Conservation (phyloP, 2,888 invertebrate species). For the Lucinisca nassula region DNA sequence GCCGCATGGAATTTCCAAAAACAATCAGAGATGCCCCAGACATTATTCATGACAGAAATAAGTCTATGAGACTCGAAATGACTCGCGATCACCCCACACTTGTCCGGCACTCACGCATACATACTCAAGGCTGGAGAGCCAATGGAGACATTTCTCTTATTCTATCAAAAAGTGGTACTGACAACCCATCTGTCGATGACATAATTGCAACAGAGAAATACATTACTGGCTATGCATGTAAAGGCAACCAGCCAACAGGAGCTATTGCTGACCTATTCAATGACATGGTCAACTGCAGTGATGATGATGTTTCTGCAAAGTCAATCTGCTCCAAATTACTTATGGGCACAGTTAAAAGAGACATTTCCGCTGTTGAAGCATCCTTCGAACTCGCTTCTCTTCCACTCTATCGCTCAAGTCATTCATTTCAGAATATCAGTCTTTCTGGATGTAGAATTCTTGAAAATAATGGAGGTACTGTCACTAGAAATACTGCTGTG, state of each 20-base stretch:
- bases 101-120: constrained; percentile 68
- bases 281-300: not conserved
- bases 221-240: constrained; percentile 4
- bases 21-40: constrained; percentile 40
- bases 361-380: constrained; percentile 60
- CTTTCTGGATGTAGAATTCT: too few relatives aligned
- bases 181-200: constrained; percentile 60
- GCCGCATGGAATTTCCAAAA: constrained; percentile 67
- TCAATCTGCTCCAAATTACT: constrained; percentile 53
- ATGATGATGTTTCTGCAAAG: constrained; percentile 13
- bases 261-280: not conserved
- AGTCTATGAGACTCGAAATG: constrained; percentile 71
- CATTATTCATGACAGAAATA: constrained; percentile 67
- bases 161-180: constrained; percentile 61
- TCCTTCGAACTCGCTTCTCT: constrained; percentile 51
- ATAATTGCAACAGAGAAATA: not conserved
- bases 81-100: constrained; percentile 68
- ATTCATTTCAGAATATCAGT: too few relatives aligned
- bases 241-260: not conserved
- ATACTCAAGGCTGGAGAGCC: constrained; percentile 68
- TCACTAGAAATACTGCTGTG: too few relatives aligned
- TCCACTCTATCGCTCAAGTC: constrained; percentile 54
- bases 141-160: constrained; percentile 72
- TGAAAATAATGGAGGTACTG: too few relatives aligned
- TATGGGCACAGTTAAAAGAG: constrained; percentile 58